A percentile compares a stretch with the other conserved stretches of the same genome.
phyloP scores from a whole-genome alignment of 2,797 vertebrate species.

The Mormyrus hasselquistii region DNA sequence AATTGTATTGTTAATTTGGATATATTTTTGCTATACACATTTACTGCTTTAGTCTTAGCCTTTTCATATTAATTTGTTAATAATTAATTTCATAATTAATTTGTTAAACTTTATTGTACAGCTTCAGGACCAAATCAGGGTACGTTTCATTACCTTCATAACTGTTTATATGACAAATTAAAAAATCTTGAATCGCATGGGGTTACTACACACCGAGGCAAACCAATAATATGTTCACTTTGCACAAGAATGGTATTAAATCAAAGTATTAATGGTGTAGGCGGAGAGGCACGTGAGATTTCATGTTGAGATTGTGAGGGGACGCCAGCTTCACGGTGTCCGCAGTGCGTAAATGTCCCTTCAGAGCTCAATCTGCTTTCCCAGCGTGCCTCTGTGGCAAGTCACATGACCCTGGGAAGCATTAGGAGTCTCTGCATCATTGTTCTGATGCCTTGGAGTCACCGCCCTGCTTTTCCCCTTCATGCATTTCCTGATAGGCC shows the following conservation, averaged over 20 bases:
- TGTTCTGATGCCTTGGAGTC: not conserved
- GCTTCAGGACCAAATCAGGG: not conserved
- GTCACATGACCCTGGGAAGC: not conserved
- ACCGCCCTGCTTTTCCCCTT: not conserved
- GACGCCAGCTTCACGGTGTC: not conserved
- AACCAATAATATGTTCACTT: not conserved
- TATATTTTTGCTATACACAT: too few relatives aligned
- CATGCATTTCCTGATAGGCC: not conserved
- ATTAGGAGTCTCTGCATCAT: not conserved
- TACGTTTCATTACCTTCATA: not conserved
- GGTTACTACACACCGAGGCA: too few relatives aligned
- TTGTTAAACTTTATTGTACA: not conserved
- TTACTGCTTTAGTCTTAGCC: not conserved
- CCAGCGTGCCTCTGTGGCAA: not conserved
- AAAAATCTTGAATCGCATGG: not conserved
- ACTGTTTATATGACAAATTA: not conserved
- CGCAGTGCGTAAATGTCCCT: not conserved
- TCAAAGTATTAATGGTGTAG: not conserved
- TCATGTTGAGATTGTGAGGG: not conserved
- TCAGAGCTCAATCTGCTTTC: not conserved
- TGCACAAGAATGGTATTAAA: not conserved
- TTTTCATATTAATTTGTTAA: not conserved
- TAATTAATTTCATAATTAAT: not conserved
- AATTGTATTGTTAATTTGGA: too few relatives aligned
- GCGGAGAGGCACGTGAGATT: not conserved